These are phyloP conservation scores for Otocyon megalotis DNA, from an alignment of 2,113 vertebrate species.

Conservation along the genomic window DNA sequence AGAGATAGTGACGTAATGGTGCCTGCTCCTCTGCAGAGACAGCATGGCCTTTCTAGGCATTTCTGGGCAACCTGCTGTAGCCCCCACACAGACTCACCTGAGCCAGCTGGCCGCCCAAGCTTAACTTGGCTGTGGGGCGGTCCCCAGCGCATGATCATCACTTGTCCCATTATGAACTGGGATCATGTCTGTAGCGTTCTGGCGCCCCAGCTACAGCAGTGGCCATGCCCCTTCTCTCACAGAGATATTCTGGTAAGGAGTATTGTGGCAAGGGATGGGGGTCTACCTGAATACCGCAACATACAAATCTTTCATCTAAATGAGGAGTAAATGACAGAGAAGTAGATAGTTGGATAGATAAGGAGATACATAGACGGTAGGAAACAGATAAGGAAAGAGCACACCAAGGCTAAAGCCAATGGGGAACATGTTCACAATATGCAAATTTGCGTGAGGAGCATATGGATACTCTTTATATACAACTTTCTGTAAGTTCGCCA, in stretches of 20 bases:
- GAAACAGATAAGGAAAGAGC: background rate
- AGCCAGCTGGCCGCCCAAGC: background rate
- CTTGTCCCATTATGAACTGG: too few relatives aligned
- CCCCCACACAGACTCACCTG: rapidly evolving
- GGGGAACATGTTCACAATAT: background rate
- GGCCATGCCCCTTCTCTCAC: background rate
- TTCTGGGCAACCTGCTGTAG: background rate
- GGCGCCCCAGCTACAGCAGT: background rate
- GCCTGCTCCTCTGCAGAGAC: rapidly evolving
- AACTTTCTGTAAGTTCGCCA: background rate
- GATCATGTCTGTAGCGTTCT: background rate
- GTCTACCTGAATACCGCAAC: background rate
- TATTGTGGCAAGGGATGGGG: background rate
- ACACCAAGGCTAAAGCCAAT: background rate
- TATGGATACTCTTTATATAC: background rate
- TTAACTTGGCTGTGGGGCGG: background rate
- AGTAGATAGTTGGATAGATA: background rate
- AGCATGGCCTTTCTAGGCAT: background rate
- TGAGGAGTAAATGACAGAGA: background rate
- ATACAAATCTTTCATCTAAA: background rate
- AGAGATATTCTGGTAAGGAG: background rate
- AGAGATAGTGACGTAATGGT: rapidly evolving
- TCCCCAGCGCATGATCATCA: background rate
- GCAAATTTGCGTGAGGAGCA: background rate
- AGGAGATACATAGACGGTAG: background rate